Evolutionary conservation across 2,888 invertebrate species (phyloP).

Genomic region (Athalia cordata): DNA sequence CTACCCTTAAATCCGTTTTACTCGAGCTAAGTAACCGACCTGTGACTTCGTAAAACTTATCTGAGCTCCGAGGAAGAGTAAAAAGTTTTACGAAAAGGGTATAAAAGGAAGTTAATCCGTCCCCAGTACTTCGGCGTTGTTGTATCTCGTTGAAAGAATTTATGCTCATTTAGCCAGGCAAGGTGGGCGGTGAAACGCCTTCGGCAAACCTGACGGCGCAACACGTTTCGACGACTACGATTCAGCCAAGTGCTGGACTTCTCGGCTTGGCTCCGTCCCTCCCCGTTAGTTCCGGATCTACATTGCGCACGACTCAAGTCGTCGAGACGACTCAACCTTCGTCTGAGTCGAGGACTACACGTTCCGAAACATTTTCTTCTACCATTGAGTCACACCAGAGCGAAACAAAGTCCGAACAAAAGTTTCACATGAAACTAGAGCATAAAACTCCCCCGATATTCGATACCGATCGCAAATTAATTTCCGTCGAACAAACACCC

Average conservation of each 20-base stretch:
- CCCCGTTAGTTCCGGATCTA: constrained; percentile 59
- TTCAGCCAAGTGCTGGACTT: constrained; percentile 65
- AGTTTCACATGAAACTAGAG: constrained; percentile 71
- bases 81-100: no score
- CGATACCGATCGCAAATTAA: not conserved
- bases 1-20: not conserved
- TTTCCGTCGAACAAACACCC: not conserved
- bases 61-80: no score
- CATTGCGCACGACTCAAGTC: constrained; percentile 41
- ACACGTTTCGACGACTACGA: constrained; percentile 65
- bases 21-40: not conserved
- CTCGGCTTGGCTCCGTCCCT: constrained; percentile 58
- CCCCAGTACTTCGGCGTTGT: not conserved
- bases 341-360: constrained; percentile 58
- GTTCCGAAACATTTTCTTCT: constrained; percentile 69
- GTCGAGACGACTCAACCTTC: constrained; percentile 50
- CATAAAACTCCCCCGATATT: constrained; percentile 67
- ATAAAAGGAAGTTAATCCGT: no score
- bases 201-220: constrained; percentile 66
- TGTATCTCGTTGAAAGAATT: constrained; percentile 3
- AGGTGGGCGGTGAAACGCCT: constrained; percentile 65
- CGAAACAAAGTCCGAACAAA: constrained; percentile 71
- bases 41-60: not conserved
- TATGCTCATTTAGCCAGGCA: constrained; percentile 60
- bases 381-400: constrained; percentile 68